Conservation (phyloP, 2,888 invertebrate genomes). For the Andrena fulva region DNA sequence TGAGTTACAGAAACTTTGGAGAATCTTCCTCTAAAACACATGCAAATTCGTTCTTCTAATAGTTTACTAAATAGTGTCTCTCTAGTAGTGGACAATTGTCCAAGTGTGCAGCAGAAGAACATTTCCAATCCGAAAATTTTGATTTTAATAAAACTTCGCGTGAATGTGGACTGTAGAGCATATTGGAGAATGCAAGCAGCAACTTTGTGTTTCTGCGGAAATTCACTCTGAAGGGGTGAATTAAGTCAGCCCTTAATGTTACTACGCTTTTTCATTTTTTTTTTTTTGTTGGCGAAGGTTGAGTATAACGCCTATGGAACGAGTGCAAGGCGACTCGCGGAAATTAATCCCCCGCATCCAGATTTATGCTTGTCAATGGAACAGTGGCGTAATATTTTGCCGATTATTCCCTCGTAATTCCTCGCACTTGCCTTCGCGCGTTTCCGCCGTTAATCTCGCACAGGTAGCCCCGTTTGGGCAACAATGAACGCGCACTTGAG, state of each 20-base stretch:
- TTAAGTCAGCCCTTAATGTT: too few relatives aligned
- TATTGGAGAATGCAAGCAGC: too few relatives aligned
- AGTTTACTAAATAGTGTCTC: not conserved
- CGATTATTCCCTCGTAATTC: conserved; percentile 15
- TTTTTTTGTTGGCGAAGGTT: not conserved
- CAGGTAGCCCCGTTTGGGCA: conserved; percentile 31
- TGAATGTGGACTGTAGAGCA: too few relatives aligned
- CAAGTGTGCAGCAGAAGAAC: not conserved
- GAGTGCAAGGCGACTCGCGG: not conserved
- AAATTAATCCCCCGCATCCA: conserved; percentile 15
- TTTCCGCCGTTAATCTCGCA: conserved; percentile 44
- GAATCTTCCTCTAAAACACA: conserved; percentile 11
- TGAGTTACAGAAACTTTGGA: conserved; percentile 64
- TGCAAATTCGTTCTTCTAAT: not conserved
- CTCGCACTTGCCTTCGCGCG: conserved; percentile 13
- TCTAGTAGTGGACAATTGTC: not conserved
- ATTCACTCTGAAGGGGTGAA: too few relatives aligned
- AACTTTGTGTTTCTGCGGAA: too few relatives aligned
- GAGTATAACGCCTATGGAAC: not conserved
- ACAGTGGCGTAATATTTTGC: not conserved
- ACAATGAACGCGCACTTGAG: conserved; percentile 50
- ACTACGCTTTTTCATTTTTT: too few relatives aligned
- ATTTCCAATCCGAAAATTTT: not conserved
- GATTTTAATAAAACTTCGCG: too few relatives aligned
- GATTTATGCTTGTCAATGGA: conserved; percentile 8